Evolutionary conservation across 1,140 invertebrate genomes (phyloP), one percentile per base, ranked within the genome.

Genomic region (Tyrophagus putrescentiae): DNA sequence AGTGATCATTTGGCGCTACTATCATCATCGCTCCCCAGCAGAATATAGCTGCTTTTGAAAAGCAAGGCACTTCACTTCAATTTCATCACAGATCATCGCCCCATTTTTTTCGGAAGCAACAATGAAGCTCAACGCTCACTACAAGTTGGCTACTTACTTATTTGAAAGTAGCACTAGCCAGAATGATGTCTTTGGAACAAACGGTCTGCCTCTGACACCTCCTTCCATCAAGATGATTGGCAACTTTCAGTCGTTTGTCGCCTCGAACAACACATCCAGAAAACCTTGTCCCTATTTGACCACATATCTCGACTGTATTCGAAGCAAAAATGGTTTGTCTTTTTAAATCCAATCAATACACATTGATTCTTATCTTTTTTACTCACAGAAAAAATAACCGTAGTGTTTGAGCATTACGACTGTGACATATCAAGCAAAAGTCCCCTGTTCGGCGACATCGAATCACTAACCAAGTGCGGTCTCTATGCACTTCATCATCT

Each of bases 141-240:
- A 48, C 39, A 27, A 23, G 18, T 57, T 61, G 23, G 50, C 32
- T 3, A 36, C 53, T 9, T 1, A 29, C 3, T 29, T 31, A 3
- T 29, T 61, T 6, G 53, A 61, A 16, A 42, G n/a, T 6, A 27
- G 9, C 9, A 23, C 18, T 31, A 34, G 4, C 18, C 25, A 56
- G 25, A 23, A 18, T n/a, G 59, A 96, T 75, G 82, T 84, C 57
- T 96, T 92, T 75, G 92, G 91, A 7, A 88, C 85, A 59, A 96
- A 97, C 76, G 92, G 93, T 16, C 74, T 97, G 32, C 93, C 92
- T 0, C 73, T 96, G 11, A 97, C 92, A 2, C 91, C 91, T 21
- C 95, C 95, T 74, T 95, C 91, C 0, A 91, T 96, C 57, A 85
- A 85, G 60, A 93, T 97, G 68, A 76, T 91, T 57, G 93, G 93